A percentile compares a stretch with the other conserved stretches of the same genome.
Conservation (phyloP, 1,140 invertebrate genomes). For the Eueides isabella region DNA sequence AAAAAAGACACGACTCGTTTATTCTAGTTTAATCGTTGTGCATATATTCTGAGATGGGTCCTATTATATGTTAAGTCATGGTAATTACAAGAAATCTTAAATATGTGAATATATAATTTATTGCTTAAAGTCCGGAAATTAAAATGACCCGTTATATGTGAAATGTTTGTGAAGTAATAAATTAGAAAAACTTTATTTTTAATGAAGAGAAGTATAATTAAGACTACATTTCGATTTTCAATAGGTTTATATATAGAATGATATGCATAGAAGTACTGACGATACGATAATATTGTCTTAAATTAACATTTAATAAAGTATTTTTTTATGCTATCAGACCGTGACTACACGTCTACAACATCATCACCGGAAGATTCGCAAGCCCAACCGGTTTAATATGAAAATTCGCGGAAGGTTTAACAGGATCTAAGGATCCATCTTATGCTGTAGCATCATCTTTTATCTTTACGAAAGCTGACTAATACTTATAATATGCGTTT, state of each 20-base stretch:
- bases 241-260: background rate
- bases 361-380: slow-evolving; percentile 43
- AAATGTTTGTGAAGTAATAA: background rate
- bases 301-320: no score
- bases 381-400: slow-evolving; percentile 59
- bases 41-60: background rate
- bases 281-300: no score
- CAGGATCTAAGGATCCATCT: slow-evolving; percentile 42
- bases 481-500: slow-evolving; percentile 30
- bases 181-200: background rate
- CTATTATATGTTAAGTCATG: slow-evolving; percentile 19
- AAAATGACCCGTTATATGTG: slow-evolving; percentile 20
- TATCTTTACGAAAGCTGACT: slow-evolving; percentile 41
- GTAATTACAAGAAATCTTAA: slow-evolving; percentile 20
- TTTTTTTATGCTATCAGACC: background rate
- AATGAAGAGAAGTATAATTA: background rate
- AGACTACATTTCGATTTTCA: background rate
- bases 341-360: background rate
- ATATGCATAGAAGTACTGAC: no score
- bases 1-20: slow-evolving; percentile 2
- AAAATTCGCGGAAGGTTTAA: slow-evolving; percentile 66
- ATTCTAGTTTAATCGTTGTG: slow-evolving; percentile 16
- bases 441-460: slow-evolving; percentile 42
- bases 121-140: slow-evolving; percentile 19
- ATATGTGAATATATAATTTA: slow-evolving; percentile 21